Conservation (phyloP, 1,140 invertebrate species). For the Chlorops oryzae region DNA sequence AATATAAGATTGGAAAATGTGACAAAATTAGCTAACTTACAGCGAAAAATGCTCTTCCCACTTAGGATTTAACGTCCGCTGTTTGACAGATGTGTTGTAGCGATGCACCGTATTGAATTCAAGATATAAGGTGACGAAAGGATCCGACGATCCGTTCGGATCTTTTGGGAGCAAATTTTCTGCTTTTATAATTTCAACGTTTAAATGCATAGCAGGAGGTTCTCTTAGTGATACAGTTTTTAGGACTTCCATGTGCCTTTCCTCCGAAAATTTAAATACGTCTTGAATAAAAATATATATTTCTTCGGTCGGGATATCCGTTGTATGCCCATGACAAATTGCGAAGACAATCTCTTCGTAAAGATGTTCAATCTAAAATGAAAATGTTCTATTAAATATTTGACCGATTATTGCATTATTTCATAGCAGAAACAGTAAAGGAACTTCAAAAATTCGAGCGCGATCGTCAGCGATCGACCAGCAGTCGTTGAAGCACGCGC, state of each 20-base stretch:
- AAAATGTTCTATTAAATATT: too few species aligned
- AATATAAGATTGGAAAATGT: too few species aligned
- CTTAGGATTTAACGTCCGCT: slow-evolving; percentile 77
- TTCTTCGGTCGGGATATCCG: slow-evolving; percentile 61
- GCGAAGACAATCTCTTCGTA: slow-evolving; percentile 90
- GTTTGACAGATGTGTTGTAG: slow-evolving; percentile 87
- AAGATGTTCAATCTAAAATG: slow-evolving; percentile 75
- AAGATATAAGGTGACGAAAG: slow-evolving; percentile 81
- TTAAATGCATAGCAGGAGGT: slow-evolving; percentile 85
- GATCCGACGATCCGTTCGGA: slow-evolving; percentile 92
- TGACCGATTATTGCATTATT: too few species aligned
- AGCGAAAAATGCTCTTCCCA: slow-evolving; percentile 98
- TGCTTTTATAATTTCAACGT: slow-evolving; percentile 89
- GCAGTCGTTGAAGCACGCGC: too few species aligned
- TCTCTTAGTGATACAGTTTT: slow-evolving; percentile 67
- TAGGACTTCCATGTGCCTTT: slow-evolving; percentile 63
- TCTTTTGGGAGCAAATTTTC: slow-evolving; percentile 90
- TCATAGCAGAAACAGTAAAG: too few species aligned
- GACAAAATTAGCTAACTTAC: too few species aligned
- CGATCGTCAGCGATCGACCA: too few species aligned
- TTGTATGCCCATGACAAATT: slow-evolving; percentile 77
- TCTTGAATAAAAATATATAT: slow-evolving; percentile 80
- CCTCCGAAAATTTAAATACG: slow-evolving; percentile 76
- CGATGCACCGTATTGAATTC: slow-evolving; percentile 67
- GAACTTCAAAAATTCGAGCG: too few species aligned